Base-by-base conservation (phyloP, 1,140 invertebrate species). In the Dendroctonus ponderosae region DNA sequence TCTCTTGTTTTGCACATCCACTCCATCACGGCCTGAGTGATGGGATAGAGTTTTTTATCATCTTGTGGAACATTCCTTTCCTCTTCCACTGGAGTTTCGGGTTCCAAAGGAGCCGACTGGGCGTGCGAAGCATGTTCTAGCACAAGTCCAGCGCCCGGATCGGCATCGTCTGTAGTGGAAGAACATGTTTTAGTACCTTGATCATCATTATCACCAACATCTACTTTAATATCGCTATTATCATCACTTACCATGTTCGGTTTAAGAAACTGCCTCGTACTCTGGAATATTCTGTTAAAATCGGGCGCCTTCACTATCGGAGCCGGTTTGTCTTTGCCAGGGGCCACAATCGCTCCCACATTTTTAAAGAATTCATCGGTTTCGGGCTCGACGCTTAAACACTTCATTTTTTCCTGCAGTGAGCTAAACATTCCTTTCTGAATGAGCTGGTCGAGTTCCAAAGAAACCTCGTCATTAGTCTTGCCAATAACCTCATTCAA, bases 1-100 rank as follows among this genome's bases (percentile, higher is more conserved):
- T 79, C 77, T 9, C 77, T 69, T 3, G 78, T 78, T 67, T 71
- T 71, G 42, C 50, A 70, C 75, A 79, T 78, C 78, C 78, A 79
- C 42, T 78, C 75, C 53, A 72, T 78, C 7, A 79, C 78, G 8
- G 77, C 78, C 37, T 70, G 52, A 0, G 77, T 79, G 52, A 79
- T 77, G 9, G 77, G 77, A 62, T 77, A 77, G 12, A 68, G 61
- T 44, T 65, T 70, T 42, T 70, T 48, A 15, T 71, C 70, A 7
- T 61, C 46, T 6, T 62, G 46, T 5, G 38, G 38, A 39, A 51
- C 60, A 7, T 40, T 48, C 50, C 8, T 49, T n/a, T 59, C 57
- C 7, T 59, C 12, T 62, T 52, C 43, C n/a, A 57, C 48, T 60
- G 39, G 64, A 62, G 46, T 66, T 38, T 67, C 44, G 8, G 65